Percentiles rank a stretch among this genome's conserved stretches.
Conservation (phyloP, 2,888 invertebrate species). For the Epinotia brunnichana region DNA sequence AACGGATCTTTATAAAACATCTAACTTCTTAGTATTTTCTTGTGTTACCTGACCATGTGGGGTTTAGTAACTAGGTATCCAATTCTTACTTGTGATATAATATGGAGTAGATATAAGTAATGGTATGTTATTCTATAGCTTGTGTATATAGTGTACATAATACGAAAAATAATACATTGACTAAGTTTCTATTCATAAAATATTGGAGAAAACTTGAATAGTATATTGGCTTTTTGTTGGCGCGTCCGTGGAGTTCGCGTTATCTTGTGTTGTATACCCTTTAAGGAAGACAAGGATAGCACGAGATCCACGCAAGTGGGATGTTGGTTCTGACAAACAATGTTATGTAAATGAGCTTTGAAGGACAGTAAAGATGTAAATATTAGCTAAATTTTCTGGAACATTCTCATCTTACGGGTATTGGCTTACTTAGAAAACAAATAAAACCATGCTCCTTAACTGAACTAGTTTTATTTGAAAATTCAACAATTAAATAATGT, state of each 20-base stretch:
- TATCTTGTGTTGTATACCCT: too few relatives aligned
- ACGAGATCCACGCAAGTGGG: too few relatives aligned
- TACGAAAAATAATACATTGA: too few relatives aligned
- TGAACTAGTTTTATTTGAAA: conserved; percentile 8
- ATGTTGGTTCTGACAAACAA: too few relatives aligned
- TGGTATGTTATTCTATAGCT: background rate
- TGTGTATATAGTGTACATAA: background rate
- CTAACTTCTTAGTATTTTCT: too few relatives aligned
- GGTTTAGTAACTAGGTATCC: background rate
- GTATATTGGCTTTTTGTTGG: background rate
- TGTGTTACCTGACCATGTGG: background rate
- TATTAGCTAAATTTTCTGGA: background rate
- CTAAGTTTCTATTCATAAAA: too few relatives aligned
- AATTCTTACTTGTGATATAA: background rate
- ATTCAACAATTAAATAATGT: background rate
- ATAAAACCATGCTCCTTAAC: conserved; percentile 10
- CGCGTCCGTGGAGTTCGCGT: too few relatives aligned
- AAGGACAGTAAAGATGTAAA: background rate
- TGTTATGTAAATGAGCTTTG: background rate
- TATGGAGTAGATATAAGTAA: background rate
- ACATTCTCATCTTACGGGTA: background rate
- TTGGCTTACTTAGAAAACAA: background rate
- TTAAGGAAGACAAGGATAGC: too few relatives aligned
- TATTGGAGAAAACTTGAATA: background rate
- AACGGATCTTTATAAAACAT: too few relatives aligned